Evolutionary conservation across 2,888 invertebrate genomes (phyloP), one percentile per base, ranked within the genome.

Genomic region (Stenoptilia bipunctidactyla): DNA sequence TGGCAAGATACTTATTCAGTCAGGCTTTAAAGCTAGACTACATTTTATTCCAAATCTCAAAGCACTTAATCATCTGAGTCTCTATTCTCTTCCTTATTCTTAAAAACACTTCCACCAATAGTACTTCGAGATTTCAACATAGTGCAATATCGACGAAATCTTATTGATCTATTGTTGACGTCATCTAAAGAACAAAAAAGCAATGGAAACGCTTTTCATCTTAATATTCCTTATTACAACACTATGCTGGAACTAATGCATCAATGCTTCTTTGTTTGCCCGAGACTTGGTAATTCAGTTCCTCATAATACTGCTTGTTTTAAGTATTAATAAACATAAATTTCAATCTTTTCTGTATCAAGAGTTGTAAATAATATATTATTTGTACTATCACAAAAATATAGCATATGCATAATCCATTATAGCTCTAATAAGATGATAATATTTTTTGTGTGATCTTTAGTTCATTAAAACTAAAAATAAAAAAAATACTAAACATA

Each of bases 351-450:
- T 47, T 53, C 50, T 56, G 53, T 51, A 49, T 51, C 52, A 52
- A 20, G 20, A 20, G 8, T 20, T 3, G 55, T 59, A 55, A 61
- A 61, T 62, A 61, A 61, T 61, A 60, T 62, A 69, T 63, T 60
- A 74, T 80, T 82, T 82, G 80, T 82, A 82, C 82, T 82, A 76
- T 77, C 69, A 70, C 67, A 73, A 20, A 20, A 20, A 20, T 20
- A 20, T 20, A 20, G 20, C 20, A 56, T 61, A 62, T 57, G 66
- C 66, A 70, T 65, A 63, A 58, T 67, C 70, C 66, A 53, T 67
- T 42, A 62, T 56, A 61, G 59, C 53, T 20, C 50, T 60, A 20
- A 20, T 20, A 20, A 20, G 8, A 20, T 8, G 43, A 36, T 43
- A 40, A 49, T 45, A 40, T 15, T 36, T 40, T 37, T 41, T 40